Evolutionary conservation across 2,113 vertebrate species (phyloP), one percentile per base, ranked within the genome.

Genomic region (Pachycephala philippinensis): DNA sequence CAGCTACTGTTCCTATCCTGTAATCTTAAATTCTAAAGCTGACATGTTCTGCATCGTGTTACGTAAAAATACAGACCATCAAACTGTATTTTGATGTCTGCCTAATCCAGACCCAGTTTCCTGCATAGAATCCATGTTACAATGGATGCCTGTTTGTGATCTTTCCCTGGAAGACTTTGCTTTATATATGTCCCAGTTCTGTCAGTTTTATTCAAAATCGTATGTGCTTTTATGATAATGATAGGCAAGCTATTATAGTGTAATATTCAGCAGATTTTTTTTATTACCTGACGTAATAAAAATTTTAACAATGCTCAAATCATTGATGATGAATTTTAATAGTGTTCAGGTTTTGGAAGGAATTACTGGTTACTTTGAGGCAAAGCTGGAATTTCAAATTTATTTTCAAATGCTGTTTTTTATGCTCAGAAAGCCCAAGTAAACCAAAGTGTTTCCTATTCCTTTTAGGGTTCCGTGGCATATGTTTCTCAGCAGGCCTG

Each of bases 401-500:
- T 61, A 30, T 50, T 66, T 71, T 89, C 44, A 68, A 66, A 72
- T 75, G 22, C 5, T 77, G 6, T n/a, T 59, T 60, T 74, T 23
- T 30, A 17, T 52, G 7, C 57, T 60, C 39, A 44, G 61, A 72
- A 52, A 65, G 21, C 33, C 17, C 42, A 66, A 56, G 18, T 86
- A 31, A 81, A 75, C 2, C 27, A 35, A 49, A 47, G 33, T 10
- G 39, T 78, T 91, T 63, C 14, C 20, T 77, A 49, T 64, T 90
- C 70, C 57, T 68, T 81, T 44, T 82, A 98, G 98, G 98, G 98
- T 42, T 98, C 98, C 6, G 97, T 98, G 96, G 97, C 98, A 53
- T 98, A 98, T 37, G 97, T 98, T 87, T 98, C 98, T 68, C 98
- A 98, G 93, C 98, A 98, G 87, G 97, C 98, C 52, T 98, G 98